Evolutionary conservation across 2,888 invertebrate species (phyloP), one percentile per base, ranked within the genome.

Genomic region (Andricus curvator): DNA sequence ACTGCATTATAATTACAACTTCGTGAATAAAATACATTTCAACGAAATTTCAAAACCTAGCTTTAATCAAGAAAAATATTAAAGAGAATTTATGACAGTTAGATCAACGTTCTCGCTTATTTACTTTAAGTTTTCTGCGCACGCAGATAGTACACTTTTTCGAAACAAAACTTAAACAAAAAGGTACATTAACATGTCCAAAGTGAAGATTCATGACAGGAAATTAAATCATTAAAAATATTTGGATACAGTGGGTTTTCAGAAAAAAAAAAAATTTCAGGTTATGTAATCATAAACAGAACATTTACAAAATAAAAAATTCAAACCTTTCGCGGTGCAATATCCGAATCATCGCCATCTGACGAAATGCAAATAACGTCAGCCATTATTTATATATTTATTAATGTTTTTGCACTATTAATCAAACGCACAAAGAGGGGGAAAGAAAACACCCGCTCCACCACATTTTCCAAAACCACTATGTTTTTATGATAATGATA

Each of bases 281-380:
- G 60, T 60, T 60, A 60, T 8, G 22, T 22, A 4, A n/a, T n/a
- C 22, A 22, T 60, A 11, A 56, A n/a, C 20, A 60, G n/a, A 60
- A 60, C 4, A 22, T 22, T 22, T 22, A 60, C 22, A 60, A 22
- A 60, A 60, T 60, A 22, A 60, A 33, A 29, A 20, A 0, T 83
- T 68, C 68, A 81, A 82, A 89, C 89, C 87, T 88, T 83, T 68
- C 22, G 66, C 9, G 80, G 70, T 4, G 67, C 66, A 13, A 85
- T 3, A 74, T n/a, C 56, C 5, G 29, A 29, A 20, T 74, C 86
- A 29, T 88, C 22, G 25, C 64, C 89, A 77, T 88, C 90, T 0
- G 89, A 89, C 41, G 89, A 89, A 41, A 89, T 84, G 80, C 81
- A 88, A 44, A 89, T 89, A 25, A 89, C 60, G 37, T 89, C 89